phyloP scores from a whole-genome alignment of 2,888 invertebrate species.

The Ophion ventricosus region DNA sequence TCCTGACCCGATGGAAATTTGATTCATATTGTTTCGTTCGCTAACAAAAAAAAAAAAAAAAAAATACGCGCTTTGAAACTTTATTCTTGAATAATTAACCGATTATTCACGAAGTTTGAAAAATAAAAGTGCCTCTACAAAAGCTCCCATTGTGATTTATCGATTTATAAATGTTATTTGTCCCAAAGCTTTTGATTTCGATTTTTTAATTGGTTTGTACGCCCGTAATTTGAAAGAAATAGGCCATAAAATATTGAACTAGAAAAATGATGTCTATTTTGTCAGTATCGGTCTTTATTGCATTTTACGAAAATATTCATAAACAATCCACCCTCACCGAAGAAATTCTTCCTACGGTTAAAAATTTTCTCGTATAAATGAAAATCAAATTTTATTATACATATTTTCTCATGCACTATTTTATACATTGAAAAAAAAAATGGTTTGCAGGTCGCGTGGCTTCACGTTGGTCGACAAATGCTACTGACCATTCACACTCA shows the following conservation, averaged over 20 bases:
- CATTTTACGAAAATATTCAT: no score
- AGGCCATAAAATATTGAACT: no score
- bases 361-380: neutral
- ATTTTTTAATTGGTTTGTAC: no score
- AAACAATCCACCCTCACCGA: no score
- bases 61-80: neutral
- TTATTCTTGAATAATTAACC: neutral
- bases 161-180: neutral
- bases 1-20: conserved; percentile 2
- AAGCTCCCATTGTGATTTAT: neutral
- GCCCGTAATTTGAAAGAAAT: no score
- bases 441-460: conserved; percentile 93
- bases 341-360: no score
- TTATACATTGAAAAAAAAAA: neutral
- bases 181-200: neutral
- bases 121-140: neutral
- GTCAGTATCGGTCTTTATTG: no score
- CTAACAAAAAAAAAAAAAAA: neutral
- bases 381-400: neutral
- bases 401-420: neutral
- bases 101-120: neutral
- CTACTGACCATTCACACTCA: conserved; percentile 96
- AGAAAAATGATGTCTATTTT: neutral
- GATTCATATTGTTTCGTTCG: conserved; percentile 5
- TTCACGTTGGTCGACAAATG: conserved; percentile 97